Conservation (phyloP, 2,113 vertebrate genomes). For the Limanda limanda region DNA sequence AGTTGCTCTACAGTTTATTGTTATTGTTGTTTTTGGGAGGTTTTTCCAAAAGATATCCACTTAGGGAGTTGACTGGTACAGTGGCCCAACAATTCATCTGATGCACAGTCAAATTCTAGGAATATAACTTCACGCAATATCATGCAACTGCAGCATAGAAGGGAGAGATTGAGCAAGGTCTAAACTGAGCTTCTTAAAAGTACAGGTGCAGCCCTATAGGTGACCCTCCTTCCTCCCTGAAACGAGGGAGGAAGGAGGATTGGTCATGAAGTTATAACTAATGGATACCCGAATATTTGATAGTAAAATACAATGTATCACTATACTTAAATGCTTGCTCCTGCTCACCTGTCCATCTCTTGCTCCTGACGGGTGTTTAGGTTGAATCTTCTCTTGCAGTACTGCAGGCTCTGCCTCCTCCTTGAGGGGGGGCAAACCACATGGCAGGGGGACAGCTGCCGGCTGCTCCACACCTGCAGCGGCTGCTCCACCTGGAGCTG, state of each 20-base stretch:
- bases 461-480: slow-evolving; percentile 15
- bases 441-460: background rate
- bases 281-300: background rate
- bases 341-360: slow-evolving; percentile 41
- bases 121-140: too few species aligned
- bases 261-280: background rate
- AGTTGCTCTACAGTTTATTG: too few species aligned
- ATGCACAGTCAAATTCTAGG: too few species aligned
- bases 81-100: too few species aligned
- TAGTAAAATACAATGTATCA: background rate
- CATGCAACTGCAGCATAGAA: background rate
- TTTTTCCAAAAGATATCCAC: background rate
- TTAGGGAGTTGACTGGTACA: too few species aligned
- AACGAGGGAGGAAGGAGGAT: too few species aligned
- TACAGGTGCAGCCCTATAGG: background rate
- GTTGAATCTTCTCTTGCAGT: background rate
- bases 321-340: background rate
- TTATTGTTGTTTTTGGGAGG: too few species aligned
- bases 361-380: background rate
- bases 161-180: background rate
- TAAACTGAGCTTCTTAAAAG: background rate
- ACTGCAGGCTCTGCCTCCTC: slow-evolving; percentile 22
- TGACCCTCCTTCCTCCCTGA: too few species aligned
- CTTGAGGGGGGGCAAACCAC: background rate
- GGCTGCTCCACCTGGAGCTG: slow-evolving; percentile 41